These are phyloP conservation scores for Mastacembelus armatus DNA, from an alignment of 2,797 vertebrate genomes.

Conservation along the genomic window DNA sequence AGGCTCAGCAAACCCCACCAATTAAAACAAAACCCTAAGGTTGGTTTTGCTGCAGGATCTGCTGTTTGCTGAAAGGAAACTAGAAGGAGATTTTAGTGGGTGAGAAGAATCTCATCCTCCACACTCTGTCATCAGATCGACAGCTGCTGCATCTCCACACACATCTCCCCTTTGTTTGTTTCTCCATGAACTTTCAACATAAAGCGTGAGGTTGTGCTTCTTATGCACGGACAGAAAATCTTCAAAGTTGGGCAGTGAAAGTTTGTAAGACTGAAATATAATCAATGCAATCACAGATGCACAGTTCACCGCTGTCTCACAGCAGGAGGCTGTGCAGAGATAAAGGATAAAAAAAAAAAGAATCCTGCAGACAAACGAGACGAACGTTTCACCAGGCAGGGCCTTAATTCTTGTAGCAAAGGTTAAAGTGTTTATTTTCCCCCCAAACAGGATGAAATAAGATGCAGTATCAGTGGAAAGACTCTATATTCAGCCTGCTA, in stretches of 20 bases:
- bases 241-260: slow-evolving; percentile 1
- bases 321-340: neutral
- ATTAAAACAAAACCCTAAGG: neutral
- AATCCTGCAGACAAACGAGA: slow-evolving; percentile 49
- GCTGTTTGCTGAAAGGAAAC: neutral
- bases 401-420: slow-evolving; percentile 22
- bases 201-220: too few species aligned
- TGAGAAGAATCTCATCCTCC: too few species aligned
- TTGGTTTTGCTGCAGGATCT: too few species aligned
- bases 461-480: slow-evolving; percentile 4
- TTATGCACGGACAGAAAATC: slow-evolving; percentile 5
- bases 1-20: neutral
- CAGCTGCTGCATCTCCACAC: too few species aligned
- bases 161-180: too few species aligned
- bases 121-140: too few species aligned
- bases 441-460: slow-evolving; percentile 14
- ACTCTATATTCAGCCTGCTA: neutral
- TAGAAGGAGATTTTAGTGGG: too few species aligned
- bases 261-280: slow-evolving; percentile 15
- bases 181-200: too few species aligned
- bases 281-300: slow-evolving; percentile 30
- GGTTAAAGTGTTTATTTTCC: slow-evolving; percentile 21
- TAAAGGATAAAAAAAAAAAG: too few species aligned
- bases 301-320: neutral
- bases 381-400: slow-evolving; percentile 40